A percentile compares a stretch with the other conserved stretches of the same genome.
phyloP scores from a whole-genome alignment of 2,113 vertebrate genomes.

The Forbesichthys agassizii region DNA sequence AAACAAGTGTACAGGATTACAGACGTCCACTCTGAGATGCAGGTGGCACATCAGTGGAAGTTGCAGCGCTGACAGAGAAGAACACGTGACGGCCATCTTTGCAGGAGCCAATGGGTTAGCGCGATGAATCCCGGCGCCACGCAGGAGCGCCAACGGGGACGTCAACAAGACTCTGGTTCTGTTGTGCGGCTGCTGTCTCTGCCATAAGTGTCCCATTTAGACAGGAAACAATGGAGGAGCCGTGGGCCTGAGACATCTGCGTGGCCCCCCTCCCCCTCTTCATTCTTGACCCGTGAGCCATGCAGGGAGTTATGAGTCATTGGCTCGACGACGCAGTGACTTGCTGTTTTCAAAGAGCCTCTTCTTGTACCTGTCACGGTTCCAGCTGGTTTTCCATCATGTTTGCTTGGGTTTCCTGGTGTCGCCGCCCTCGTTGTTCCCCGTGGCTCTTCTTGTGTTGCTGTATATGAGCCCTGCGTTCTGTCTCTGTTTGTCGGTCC shows the following conservation, averaged over 20 bases:
- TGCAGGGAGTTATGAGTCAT: slow-evolving; percentile 36
- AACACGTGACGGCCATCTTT: slow-evolving; percentile 5
- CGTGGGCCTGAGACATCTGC: slow-evolving; percentile 10
- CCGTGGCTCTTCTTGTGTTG: no score
- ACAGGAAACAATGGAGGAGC: slow-evolving; percentile 3
- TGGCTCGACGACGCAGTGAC: slow-evolving; percentile 6
- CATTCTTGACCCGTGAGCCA: slow-evolving; percentile 43
- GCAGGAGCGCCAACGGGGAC: background rate
- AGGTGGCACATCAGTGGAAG: slow-evolving; percentile 25
- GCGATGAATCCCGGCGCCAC: slow-evolving; percentile 4
- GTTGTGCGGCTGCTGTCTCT: background rate
- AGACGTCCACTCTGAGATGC: slow-evolving; percentile 6
- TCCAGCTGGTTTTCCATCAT: no score
- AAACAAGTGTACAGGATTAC: no score
- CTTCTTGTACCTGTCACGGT: no score
- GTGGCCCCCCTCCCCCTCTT: slow-evolving; percentile 22
- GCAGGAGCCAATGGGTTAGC: slow-evolving; percentile 9
- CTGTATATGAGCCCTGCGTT: no score
- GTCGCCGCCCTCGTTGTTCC: no score
- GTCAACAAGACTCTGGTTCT: background rate
- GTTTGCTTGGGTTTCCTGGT: no score
- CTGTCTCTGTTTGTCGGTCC: no score
- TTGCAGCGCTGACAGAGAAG: slow-evolving; percentile 7
- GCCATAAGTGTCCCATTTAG: background rate
- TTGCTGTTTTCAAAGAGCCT: slow-evolving; percentile 6